phyloP scores from a whole-genome alignment of 2,113 vertebrate species.

The Caranx melampygus region DNA sequence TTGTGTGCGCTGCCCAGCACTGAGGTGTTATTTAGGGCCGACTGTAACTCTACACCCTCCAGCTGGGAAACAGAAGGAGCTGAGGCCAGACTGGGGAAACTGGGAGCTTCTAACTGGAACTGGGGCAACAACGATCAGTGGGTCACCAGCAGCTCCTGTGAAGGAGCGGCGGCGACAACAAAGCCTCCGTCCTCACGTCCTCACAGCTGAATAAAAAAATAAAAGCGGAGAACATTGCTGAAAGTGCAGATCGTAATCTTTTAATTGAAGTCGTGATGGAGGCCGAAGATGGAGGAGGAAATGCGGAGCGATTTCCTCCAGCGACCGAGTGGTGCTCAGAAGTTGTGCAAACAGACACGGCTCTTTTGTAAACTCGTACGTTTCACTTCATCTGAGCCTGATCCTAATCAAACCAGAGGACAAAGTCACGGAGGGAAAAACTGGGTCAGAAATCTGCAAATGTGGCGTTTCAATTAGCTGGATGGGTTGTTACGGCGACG shows the following conservation, averaged over 20 bases:
- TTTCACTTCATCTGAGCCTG: not conserved
- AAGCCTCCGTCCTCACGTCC: slow-evolving; percentile 22
- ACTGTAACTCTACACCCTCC: slow-evolving; percentile 64
- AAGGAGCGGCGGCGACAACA: not conserved
- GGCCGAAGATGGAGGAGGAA: slow-evolving; percentile 1
- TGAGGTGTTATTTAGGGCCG: slow-evolving; percentile 57
- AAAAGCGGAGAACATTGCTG: not conserved
- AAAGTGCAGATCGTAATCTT: slow-evolving; percentile 56
- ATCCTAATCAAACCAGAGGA: not conserved
- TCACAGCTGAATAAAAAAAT: slow-evolving; percentile 3
- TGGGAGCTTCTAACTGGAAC: slow-evolving; percentile 37
- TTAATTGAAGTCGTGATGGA: slow-evolving; percentile 42
- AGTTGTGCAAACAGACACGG: not conserved
- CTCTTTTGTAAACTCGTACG: too few species aligned
- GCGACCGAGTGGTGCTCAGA: not conserved
- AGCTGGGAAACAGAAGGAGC: slow-evolving; percentile 44
- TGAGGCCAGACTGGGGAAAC: slow-evolving; percentile 31
- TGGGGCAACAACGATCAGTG: slow-evolving; percentile 27
- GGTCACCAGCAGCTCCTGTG: not conserved
- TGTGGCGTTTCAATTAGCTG: not conserved
- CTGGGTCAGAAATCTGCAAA: not conserved
- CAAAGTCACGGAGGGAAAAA: not conserved
- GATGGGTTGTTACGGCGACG: not conserved
- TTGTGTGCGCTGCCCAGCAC: slow-evolving; percentile 62
- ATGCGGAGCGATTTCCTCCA: slow-evolving; percentile 5